Base-by-base conservation (phyloP, 2,888 invertebrate species). In the Sarcophaga rosellei region DNA sequence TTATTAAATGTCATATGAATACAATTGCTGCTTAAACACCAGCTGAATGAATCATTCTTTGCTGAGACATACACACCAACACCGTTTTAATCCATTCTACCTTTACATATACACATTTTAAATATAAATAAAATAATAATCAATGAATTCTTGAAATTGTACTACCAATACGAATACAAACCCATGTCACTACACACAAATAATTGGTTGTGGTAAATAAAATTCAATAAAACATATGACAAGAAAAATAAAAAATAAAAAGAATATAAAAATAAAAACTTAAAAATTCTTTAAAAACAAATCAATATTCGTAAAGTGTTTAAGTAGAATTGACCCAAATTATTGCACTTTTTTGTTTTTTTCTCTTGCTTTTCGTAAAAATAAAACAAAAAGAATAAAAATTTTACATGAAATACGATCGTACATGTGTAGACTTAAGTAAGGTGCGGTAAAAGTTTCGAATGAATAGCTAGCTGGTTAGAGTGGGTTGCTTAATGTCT, bases 261-360 rank as follows among this genome's bases (percentile, higher is more conserved):
- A 35, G 35, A 35, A 35, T 35, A 35, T 35, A 35, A 35, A 35
- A 35, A 35, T 35, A 35, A 35, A 35, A 35, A 35, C n/a, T 35
- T 10, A 35, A 11, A 65, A 74, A 57, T 78, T 66, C 74, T 69
- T 35, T 69, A 57, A 21, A 53, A 68, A 44, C 53, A 66, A 80
- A 76, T 84, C 72, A 84, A 84, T 68, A 84, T 80, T 84, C 84
- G 63, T 76, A 76, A 72, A 84, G 84, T 73, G 76, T 72, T 75
- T 57, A 44, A 72, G 53, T 35, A 72, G 76, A 84, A 81, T 84
- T 84, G 80, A 84, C 84, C 84, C 57, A 84, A 80, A 84, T 84
- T 75, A 12, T 47, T 65, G 62, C 8, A 62, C 53, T 17, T 57
- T 61, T 47, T 68, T 62, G 6, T 20, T 63, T 4, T 63, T 5